Base-by-base conservation (phyloP, 2,888 invertebrate species). In the Eulithis prunata region DNA sequence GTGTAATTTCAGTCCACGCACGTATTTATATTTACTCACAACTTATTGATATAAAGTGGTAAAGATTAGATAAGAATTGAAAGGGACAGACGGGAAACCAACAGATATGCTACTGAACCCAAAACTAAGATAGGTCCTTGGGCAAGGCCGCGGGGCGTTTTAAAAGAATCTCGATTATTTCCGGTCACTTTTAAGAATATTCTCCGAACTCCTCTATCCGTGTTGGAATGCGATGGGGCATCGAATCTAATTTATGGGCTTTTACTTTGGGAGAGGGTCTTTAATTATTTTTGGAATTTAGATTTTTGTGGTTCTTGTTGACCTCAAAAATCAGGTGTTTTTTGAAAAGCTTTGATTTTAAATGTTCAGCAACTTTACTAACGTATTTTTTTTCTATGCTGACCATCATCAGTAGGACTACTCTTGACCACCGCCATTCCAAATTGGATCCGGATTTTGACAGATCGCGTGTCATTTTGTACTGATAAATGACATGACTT, bases 131-230 rank as follows among this genome's bases (percentile, higher is more conserved):
- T 55, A 47, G 55, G 76, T 69, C 82, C 78, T 80, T 81, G 80
- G 60, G 71, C 81, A 82, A 82, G 83, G 81, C 73, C 83, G 65
- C 55, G 54, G 55, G 52, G 57, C 67, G 32, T 60, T 71, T 71
- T 57, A 65, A 67, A 60, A 68, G 52, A 68, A 74, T 77, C 71
- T 70, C 73, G 74, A 78, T 77, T 78, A 78, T 78, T 77, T 82
- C 81, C 82, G 83, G 82, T 76, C 6, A 51, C 13, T 28, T 53
- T 49, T 36, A n/a, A 52, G 45, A 68, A 49, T 47, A 46, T 71
- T 73, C 64, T 62, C 14, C 66, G 69, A 71, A 71, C 53, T 68
- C 54, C 51, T 68, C 68, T 63, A 62, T 69, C 52, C 68, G 71
- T 69, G 70, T 61, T 49, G 71, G 74, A 72, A 74, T 74, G 72